phyloP scores from a whole-genome alignment of 2,888 invertebrate species.

The Stenoptilia bipunctidactyla region DNA sequence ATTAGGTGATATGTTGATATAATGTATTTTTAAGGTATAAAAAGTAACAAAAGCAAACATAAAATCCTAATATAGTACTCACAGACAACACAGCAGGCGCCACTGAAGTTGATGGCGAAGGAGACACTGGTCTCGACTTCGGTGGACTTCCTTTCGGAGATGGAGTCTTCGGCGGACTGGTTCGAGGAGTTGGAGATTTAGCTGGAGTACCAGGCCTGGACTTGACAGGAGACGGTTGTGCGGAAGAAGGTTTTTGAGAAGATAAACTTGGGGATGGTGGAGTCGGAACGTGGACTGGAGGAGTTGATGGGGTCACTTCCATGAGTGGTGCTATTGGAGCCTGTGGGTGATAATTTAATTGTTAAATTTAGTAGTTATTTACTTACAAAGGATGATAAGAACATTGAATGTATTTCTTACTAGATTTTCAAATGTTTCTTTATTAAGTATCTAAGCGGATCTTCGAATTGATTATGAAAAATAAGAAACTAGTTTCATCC shows the following conservation, averaged over 20 bases:
- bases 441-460: too few species aligned
- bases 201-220: neutral
- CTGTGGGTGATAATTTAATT: conserved; percentile 16
- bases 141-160: too few species aligned
- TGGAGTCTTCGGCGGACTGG: neutral
- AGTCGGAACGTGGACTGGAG: conserved; percentile 22
- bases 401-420: too few species aligned
- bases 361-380: neutral
- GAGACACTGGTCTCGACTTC: conserved; percentile 16
- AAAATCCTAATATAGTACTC: conserved; percentile 5
- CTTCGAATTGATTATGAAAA: too few species aligned
- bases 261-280: conserved; percentile 10
- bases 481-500: too few species aligned
- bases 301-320: conserved; percentile 53
- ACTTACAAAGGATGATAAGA: too few species aligned
- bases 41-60: neutral
- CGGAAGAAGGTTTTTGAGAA: conserved; percentile 19
- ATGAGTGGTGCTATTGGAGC: conserved; percentile 36
- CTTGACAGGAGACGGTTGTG: neutral
- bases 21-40: too few species aligned
- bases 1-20: too few species aligned
- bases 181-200: neutral
- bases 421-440: too few species aligned
- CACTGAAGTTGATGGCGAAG: conserved; percentile 26
- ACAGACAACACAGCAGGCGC: conserved; percentile 13